phyloP scores from a whole-genome alignment of 1,140 invertebrate genomes.

The Propsilocerus akamusi region DNA sequence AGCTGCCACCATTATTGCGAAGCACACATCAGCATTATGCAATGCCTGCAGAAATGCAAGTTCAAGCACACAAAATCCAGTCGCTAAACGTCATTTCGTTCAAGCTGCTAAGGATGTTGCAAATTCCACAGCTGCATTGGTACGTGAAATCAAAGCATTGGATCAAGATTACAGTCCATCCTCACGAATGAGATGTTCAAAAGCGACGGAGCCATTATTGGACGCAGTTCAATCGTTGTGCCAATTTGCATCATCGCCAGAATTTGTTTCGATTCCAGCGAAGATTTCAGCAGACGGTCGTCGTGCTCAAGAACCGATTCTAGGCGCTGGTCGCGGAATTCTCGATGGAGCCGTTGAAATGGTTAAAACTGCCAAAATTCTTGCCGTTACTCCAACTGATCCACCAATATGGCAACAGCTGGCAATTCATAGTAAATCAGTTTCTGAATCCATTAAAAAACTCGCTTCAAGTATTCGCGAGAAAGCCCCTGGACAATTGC shows the following conservation, averaged over 20 bases:
- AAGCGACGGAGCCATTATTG: constrained; percentile 68
- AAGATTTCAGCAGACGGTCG: constrained; percentile 66
- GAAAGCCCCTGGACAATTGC: constrained; percentile 85
- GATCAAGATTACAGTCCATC: constrained; percentile 66
- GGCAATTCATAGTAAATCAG: constrained; percentile 81
- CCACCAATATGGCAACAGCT: constrained; percentile 85
- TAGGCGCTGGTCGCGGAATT: constrained; percentile 62
- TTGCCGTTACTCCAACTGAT: constrained; percentile 79
- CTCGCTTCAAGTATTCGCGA: constrained; percentile 83
- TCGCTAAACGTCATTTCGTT: constrained; percentile 91
- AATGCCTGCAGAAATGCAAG: constrained; percentile 88
- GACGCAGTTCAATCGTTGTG: constrained; percentile 87
- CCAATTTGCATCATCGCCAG: constrained; percentile 79
- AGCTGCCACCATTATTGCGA: constrained; percentile 86
- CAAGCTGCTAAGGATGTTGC: constrained; percentile 95
- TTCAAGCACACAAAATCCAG: constrained; percentile 78
- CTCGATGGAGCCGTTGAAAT: constrained; percentile 35
- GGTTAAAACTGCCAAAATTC: constrained; percentile 73
- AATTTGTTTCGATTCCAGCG: constrained; percentile 82
- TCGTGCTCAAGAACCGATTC: constrained; percentile 71
- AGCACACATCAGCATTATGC: constrained; percentile 89
- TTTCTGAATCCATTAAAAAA: constrained; percentile 91
- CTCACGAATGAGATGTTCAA: constrained; percentile 44
- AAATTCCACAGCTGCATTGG: constrained; percentile 83
- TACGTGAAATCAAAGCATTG: constrained; percentile 86